phyloP scores from a whole-genome alignment of 2,113 vertebrate genomes.

The Mesocricetus auratus region DNA sequence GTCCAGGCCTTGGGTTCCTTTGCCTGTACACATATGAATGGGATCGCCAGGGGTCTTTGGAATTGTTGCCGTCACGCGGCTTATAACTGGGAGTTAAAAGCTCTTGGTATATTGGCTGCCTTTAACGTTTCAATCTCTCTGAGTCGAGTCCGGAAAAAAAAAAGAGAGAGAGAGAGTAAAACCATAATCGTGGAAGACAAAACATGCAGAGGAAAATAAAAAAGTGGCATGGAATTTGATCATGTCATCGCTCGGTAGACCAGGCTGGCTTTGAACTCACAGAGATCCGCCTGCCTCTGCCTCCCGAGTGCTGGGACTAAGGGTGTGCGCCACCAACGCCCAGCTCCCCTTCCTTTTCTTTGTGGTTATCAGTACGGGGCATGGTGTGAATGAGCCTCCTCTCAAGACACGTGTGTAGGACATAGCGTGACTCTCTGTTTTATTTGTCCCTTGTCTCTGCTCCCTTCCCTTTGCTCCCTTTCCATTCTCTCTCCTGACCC shows the following conservation, averaged over 20 bases:
- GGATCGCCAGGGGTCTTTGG: not conserved
- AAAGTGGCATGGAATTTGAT: not conserved
- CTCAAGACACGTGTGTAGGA: not conserved
- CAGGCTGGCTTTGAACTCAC: too few relatives aligned
- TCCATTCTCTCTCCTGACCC: too few relatives aligned
- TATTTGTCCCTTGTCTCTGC: not conserved
- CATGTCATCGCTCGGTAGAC: too few relatives aligned
- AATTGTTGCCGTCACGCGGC: not conserved
- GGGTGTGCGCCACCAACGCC: too few relatives aligned
- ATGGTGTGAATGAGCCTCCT: not conserved
- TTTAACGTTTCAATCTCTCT: conserved; percentile 1
- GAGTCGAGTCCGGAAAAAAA: not conserved
- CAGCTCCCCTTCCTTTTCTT: not conserved
- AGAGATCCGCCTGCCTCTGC: too few relatives aligned
- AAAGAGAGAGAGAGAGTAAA: conserved; percentile 28
- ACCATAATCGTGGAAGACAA: not conserved
- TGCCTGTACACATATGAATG: not conserved
- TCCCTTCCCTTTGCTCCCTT: not conserved
- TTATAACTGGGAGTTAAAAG: conserved; percentile 36
- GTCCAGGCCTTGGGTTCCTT: not conserved
- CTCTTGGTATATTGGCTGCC: not conserved
- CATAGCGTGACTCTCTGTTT: not conserved
- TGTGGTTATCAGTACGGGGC: not conserved
- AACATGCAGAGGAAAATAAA: not conserved
- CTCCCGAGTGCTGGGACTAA: too few relatives aligned